Percentiles rank a stretch among this genome's conserved stretches.
Evolutionary conservation across 2,888 invertebrate genomes (phyloP).

Genomic region (Hirudinaria manillensis): DNA sequence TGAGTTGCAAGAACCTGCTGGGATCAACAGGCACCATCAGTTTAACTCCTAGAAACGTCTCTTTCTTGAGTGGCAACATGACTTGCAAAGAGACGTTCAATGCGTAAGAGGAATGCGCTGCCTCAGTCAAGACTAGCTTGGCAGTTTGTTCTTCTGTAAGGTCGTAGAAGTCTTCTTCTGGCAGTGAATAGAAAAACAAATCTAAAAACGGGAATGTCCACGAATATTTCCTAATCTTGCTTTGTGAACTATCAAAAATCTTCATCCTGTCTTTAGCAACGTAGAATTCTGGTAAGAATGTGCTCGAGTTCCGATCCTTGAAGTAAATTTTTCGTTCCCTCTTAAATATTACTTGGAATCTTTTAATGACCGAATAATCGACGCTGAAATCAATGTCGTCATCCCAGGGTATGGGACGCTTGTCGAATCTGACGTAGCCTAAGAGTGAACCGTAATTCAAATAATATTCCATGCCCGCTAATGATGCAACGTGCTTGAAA

Average conservation of each 20-base stretch:
- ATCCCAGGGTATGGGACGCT: constrained; percentile 17
- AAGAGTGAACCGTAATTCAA: constrained; percentile 13
- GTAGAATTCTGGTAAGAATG: neutral
- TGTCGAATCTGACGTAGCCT: neutral
- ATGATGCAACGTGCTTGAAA: constrained; percentile 14
- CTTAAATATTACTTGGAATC: neutral
- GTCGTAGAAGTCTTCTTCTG: constrained; percentile 9
- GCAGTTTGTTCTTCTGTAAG: neutral
- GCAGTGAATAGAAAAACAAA: neutral
- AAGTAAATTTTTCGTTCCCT: neutral
- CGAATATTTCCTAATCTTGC: neutral
- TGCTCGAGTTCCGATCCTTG: neutral
- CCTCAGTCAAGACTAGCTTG: neutral
- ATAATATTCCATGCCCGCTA: constrained; percentile 4
- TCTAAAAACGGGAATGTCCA: neutral
- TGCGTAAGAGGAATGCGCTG: neutral
- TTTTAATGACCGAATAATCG: constrained; percentile 9
- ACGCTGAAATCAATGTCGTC: constrained; percentile 19
- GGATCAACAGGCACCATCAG: too few species aligned
- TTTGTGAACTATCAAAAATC: neutral
- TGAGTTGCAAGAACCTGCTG: too few species aligned
- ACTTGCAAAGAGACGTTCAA: neutral
- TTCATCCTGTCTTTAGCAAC: neutral
- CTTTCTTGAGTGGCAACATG: neutral
- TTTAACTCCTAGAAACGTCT: neutral